Evolutionary conservation across 1,140 invertebrate species (phyloP), one percentile per base, ranked within the genome.

Genomic region (Phymastichus coffea): DNA sequence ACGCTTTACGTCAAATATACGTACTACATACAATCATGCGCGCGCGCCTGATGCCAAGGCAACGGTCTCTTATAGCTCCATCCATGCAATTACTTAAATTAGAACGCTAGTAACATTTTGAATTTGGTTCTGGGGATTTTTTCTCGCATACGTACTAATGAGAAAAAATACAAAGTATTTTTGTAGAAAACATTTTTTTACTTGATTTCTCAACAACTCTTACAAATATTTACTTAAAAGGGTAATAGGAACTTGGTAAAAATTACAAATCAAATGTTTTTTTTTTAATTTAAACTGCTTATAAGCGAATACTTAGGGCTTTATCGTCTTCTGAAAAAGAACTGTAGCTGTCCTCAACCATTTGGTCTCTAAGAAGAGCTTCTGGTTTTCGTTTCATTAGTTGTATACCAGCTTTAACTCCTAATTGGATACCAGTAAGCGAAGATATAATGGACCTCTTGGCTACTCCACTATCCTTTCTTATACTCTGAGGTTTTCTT

Each of bases 1-100:
- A 60, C 51, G 57, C 57, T 60, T 47, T 48, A 60, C 25, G 51
- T 60, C 57, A 60, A 60, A 53, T 54, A 33, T 28, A 19, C 25
- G 30, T 37, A 49, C 48, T 58, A 15, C 19, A 43, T 9, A 35
- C 28, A 33, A 41, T 15, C 46, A 4, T 52, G 57, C 49, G 58
- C 51, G 51, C 49, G 57, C 40, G 23, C 37, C 30, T n/a, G 30
- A 41, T 54, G 26, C 35, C 58, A 48, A 54, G 58, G 58, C 51
- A 60, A 60, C 58, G 30, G 58, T 47, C 28, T 38, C 20, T 35
- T 15, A 19, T 1, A 9, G n/a, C 4, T 12, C 41, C 15, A 9
- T 4, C 22, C 9, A n/a, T n/a, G n/a, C n/a, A n/a, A n/a, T n/a
- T n/a, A n/a, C n/a, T n/a, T n/a, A n/a, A n/a, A n/a, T n/a, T n/a